phyloP scores from a whole-genome alignment of 2,113 vertebrate genomes.

The Gymnogyps californianus region DNA sequence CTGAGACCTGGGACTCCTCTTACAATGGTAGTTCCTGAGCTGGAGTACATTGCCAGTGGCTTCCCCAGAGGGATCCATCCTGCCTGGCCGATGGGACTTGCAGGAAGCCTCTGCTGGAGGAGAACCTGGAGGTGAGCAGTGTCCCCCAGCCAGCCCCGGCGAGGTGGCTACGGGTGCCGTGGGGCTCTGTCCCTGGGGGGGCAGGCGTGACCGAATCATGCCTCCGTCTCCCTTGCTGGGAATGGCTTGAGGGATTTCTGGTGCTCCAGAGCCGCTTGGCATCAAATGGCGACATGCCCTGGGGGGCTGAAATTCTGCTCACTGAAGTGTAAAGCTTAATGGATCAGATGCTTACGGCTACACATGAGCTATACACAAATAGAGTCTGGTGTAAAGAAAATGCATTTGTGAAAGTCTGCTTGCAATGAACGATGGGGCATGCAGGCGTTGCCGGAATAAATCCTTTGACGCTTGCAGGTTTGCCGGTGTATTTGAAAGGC shows the following conservation, averaged over 20 bases:
- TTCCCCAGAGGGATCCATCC: not conserved
- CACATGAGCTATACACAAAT: not conserved
- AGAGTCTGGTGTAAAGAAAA: not conserved
- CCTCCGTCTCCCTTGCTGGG: not conserved
- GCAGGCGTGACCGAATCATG: accelerated
- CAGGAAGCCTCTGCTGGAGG: not conserved
- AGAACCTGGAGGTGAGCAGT: not conserved
- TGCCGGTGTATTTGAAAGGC: not conserved
- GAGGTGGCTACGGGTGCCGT: not conserved
- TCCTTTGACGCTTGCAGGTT: not conserved
- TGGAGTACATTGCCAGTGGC: not conserved
- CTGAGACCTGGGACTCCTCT: not conserved
- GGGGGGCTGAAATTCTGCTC: not conserved
- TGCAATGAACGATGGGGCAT: not conserved
- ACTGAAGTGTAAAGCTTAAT: not conserved
- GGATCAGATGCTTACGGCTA: not conserved
- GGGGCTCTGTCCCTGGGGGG: not conserved
- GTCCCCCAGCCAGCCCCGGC: accelerated
- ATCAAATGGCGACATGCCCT: accelerated
- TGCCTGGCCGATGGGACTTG: accelerated
- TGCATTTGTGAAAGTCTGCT: not conserved
- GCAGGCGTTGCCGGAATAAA: not conserved
- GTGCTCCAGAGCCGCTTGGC: not conserved
- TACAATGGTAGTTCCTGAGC: not conserved
- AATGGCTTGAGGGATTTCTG: not conserved